phyloP scores from a whole-genome alignment of 2,888 invertebrate genomes.

The Heliconius charithonia region DNA sequence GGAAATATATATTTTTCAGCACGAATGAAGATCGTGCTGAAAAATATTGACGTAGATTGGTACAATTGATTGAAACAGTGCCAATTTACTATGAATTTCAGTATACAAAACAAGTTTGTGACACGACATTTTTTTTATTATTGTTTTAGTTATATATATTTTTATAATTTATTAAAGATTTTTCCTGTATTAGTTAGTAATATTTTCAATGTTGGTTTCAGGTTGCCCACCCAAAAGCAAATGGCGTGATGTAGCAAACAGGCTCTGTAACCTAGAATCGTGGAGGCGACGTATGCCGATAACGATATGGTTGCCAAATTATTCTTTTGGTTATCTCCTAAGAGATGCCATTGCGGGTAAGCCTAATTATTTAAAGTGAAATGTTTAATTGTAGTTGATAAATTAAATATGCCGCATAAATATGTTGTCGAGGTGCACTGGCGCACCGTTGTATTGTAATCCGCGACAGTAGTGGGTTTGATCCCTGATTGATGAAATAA shows the following conservation, averaged over 20 bases:
- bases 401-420: too few species aligned
- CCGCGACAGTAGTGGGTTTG: too few species aligned
- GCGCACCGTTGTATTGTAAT: too few species aligned
- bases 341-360: conserved; percentile 92
- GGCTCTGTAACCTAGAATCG: conserved; percentile 74
- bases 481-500: too few species aligned
- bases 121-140: background rate
- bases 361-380: conserved; percentile 25
- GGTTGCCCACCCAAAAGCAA: conserved; percentile 56
- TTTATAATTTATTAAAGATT: background rate
- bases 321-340: conserved; percentile 85
- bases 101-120: background rate
- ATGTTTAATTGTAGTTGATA: background rate
- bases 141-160: background rate
- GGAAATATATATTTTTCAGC: too few species aligned
- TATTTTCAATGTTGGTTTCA: conserved; percentile 45
- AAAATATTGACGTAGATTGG: background rate
- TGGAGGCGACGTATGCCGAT: conserved; percentile 86
- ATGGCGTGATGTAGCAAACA: conserved; percentile 58
- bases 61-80: conserved; percentile 11
- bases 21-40: background rate
- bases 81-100: conserved; percentile 12
- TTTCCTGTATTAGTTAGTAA: background rate
- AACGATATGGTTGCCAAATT: conserved; percentile 89
- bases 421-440: too few species aligned